Base-by-base conservation (phyloP, 1,140 invertebrate species). In the Anadara kagoshimensis region DNA sequence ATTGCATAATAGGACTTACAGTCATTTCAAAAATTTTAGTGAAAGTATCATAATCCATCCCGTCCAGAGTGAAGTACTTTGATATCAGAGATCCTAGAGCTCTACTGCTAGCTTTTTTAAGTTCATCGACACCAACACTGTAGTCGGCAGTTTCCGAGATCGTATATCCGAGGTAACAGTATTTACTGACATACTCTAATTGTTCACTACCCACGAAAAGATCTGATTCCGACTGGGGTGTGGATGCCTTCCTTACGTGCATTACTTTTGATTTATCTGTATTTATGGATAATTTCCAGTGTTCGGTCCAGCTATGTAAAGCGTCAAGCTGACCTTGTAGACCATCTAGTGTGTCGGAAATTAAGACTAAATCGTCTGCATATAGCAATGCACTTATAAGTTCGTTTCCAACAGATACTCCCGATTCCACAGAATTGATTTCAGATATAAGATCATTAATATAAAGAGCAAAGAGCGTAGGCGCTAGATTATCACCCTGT, bases 391-490 rank as follows among this genome's bases (percentile, higher is more conserved):
- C 45, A n/a, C 49, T 36, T 0, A 76, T 4, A 3, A 54, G 47
- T 12, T 45, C 11, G 1, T 59, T 36, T n/a, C n/a, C n/a, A n/a
- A n/a, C n/a, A n/a, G n/a, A n/a, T n/a, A n/a, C n/a, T n/a, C n/a
- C n/a, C n/a, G n/a, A n/a, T n/a, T n/a, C n/a, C n/a, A n/a, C n/a
- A n/a, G n/a, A n/a, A n/a, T n/a, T n/a, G n/a, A n/a, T n/a, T n/a
- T n/a, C n/a, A n/a, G n/a, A n/a, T n/a, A n/a, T n/a, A n/a, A n/a
- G n/a, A n/a, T n/a, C n/a, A n/a, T n/a, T n/a, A n/a, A n/a, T n/a
- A n/a, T n/a, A n/a, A n/a, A 73, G 45, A 12, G 56, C 63, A 45
- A 73, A 73, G 1, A 64, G 18, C 43, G 69, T 69, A 22, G 67
- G 67, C 10, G 56, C 56, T 16, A 69, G 16, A 61, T 69, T 69